Percentiles rank a stretch among this genome's conserved stretches.
These are phyloP conservation scores for Caenorhabditis briggsae DNA, from an alignment of 1,140 invertebrate species.

Conservation along the genomic window DNA sequence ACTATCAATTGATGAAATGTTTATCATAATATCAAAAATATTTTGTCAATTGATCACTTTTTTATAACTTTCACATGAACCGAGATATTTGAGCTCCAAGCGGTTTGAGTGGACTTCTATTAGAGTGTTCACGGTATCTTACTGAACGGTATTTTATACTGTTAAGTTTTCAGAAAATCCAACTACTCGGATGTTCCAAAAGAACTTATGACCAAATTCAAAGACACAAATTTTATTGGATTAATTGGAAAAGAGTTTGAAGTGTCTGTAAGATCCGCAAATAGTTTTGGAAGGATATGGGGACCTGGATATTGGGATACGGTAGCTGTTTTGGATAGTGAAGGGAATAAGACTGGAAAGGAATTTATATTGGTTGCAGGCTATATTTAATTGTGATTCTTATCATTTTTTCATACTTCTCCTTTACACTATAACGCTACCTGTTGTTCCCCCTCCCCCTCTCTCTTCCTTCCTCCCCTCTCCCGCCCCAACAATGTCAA, in stretches of 20 bases:
- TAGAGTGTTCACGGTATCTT: too few relatives aligned
- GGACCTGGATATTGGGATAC: background rate
- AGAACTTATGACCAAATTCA: background rate
- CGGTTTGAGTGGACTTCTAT: too few relatives aligned
- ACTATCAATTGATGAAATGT: too few relatives aligned
- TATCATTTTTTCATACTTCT: background rate
- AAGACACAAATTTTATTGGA: background rate
- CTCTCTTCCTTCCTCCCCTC: background rate
- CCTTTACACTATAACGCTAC: background rate
- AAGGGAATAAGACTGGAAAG: background rate
- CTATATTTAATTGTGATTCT: background rate
- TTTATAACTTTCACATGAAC: too few relatives aligned
- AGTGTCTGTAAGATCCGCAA: background rate
- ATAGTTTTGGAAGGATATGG: constrained; percentile 18
- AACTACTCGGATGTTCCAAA: background rate
- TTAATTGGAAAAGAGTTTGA: background rate
- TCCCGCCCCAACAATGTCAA: background rate
- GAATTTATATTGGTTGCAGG: background rate
- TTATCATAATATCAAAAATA: too few relatives aligned
- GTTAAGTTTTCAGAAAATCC: background rate
- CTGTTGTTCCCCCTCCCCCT: background rate
- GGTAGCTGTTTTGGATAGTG: background rate
- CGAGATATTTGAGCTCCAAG: too few relatives aligned
- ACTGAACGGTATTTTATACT: too few relatives aligned
- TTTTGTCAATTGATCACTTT: too few relatives aligned